Evolutionary conservation across 1,140 invertebrate genomes (phyloP).

Genomic region (Centruroides sculpturatus): DNA sequence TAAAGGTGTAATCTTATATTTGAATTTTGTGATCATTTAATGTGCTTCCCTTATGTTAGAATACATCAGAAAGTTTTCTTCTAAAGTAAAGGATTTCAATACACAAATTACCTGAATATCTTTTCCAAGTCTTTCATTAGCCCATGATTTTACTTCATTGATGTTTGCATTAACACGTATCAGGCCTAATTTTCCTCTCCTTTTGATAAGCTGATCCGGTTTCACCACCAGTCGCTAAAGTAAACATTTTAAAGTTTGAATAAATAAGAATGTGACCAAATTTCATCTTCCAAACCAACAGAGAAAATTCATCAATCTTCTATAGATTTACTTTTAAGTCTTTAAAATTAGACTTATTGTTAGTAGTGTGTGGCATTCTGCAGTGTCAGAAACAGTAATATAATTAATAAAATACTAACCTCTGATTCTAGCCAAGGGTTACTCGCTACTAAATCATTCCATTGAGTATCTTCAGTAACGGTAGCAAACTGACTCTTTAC

Average conservation of each 20-base stretch:
- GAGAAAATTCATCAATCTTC: too few relatives aligned
- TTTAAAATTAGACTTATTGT: background rate
- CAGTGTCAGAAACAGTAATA: background rate
- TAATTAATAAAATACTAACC: constrained; percentile 28
- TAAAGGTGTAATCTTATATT: too few relatives aligned
- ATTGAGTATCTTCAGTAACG: constrained; percentile 62
- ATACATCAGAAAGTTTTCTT: background rate
- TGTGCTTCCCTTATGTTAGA: background rate
- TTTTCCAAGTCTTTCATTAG: constrained; percentile 69
- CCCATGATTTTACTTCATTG: constrained; percentile 66
- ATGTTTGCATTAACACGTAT: constrained; percentile 87
- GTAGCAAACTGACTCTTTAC: constrained; percentile 65
- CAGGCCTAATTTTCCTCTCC: constrained; percentile 89
- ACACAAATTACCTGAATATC: constrained; percentile 49
- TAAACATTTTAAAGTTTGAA: constrained; percentile 5
- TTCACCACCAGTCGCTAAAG: constrained; percentile 83
- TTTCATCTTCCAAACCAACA: too few relatives aligned
- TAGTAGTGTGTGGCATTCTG: background rate
- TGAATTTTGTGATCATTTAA: background rate
- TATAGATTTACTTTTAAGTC: too few relatives aligned
- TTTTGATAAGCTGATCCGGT: constrained; percentile 96
- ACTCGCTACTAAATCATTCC: constrained; percentile 53
- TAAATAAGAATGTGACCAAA: too few relatives aligned
- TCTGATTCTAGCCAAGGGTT: constrained; percentile 78
- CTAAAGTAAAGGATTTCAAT: background rate